phyloP scores from a whole-genome alignment of 2,797 vertebrate species.

The Paedocypris micromegethes region DNA sequence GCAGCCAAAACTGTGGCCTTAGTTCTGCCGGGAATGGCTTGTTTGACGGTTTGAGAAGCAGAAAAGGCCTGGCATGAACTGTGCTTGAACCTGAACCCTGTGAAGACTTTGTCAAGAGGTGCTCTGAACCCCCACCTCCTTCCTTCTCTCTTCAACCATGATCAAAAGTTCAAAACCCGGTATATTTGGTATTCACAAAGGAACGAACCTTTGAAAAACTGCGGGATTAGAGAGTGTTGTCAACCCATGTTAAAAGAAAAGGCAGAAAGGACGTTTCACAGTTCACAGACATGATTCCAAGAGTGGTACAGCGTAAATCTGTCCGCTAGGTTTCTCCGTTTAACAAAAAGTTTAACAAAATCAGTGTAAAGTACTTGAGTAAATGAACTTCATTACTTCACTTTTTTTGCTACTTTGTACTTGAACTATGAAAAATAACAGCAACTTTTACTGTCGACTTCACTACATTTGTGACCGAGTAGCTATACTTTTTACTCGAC shows the following conservation, averaged over 20 bases:
- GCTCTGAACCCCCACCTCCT: constrained; percentile 64
- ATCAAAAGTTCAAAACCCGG: constrained; percentile 75
- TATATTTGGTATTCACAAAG: constrained; percentile 75
- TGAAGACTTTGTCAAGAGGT: constrained; percentile 71
- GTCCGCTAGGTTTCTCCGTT: too few species aligned
- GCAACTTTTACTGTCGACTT: too few species aligned
- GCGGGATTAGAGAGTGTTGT: constrained; percentile 71
- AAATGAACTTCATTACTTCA: too few species aligned
- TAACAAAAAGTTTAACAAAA: too few species aligned
- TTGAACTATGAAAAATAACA: too few species aligned
- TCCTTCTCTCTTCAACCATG: constrained; percentile 61
- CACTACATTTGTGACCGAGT: too few species aligned
- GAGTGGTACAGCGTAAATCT: too few species aligned
- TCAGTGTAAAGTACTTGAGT: too few species aligned
- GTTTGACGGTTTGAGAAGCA: constrained; percentile 68
- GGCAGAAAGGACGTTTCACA: constrained; percentile 46
- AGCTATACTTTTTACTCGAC: too few species aligned
- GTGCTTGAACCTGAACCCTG: constrained; percentile 69
- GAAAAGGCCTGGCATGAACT: constrained; percentile 71
- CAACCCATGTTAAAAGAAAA: constrained; percentile 67
- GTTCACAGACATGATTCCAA: constrained; percentile 55
- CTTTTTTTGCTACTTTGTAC: too few species aligned
- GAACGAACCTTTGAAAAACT: constrained; percentile 71
- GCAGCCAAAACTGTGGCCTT: background rate
- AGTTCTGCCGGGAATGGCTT: constrained; percentile 42